Base-by-base conservation (phyloP, 1,140 invertebrate species). In the Meteorus sp. region DNA sequence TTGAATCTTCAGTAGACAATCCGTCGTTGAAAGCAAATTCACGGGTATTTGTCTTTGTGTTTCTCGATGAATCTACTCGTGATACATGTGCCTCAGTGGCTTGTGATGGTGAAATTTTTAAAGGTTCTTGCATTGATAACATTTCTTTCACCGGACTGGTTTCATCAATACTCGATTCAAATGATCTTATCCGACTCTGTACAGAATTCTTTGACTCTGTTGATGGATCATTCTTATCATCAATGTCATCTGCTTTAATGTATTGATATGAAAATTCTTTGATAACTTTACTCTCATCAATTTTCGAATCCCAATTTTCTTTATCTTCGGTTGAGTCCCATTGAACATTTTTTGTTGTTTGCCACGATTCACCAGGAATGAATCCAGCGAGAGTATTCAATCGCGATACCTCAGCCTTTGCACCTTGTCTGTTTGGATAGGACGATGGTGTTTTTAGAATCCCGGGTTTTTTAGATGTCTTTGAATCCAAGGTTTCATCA, bases 251-350 rank as follows among this genome's bases (percentile, higher is more conserved):
- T 0, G 76, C 65, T 23, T 70, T 78, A 23, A 81, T 76, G 19
- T 82, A 82, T 37, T 81, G 76, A 56, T 81, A 82, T 0, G 80
- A 80, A 56, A 77, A 80, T 23, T 81, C 78, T 52, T 80, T 82
- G 15, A 79, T 70, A 3, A 81, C 67, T 13, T 72, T 70, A 19
- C 74, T 74, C 58, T 80, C 78, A 23, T 81, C 76, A 13, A 79
- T 69, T 23, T 78, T 77, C 1, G 70, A 63, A 19, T 78, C 71
- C 74, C 73, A 78, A 8, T 74, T 69, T 7, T 68, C 65, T 1
- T 65, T 65, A 1, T 75, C 71, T 13, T 71, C 62, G 1, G 60
- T 59, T 0, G 72, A 63, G 29, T 69, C 64, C 74, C 74, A 77
- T n/a, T 79, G 75, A 3, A 78, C 72, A 8, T 72, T 73, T 45